Conservation (phyloP, 2,797 vertebrate species). For the Catamblyrhynchus diadema region DNA sequence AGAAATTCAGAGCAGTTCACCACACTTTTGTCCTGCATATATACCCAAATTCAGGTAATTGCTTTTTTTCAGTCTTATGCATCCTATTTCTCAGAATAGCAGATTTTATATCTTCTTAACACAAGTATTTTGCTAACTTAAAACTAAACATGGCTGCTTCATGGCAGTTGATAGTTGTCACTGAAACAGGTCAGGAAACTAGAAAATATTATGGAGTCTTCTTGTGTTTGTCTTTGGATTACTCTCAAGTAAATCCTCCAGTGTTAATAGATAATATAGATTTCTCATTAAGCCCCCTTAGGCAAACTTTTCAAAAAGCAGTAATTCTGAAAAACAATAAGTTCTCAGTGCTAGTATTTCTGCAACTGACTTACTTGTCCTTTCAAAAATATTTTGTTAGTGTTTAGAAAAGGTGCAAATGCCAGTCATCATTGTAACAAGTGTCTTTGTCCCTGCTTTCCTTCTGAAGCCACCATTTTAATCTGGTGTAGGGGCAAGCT, state of each 20-base stretch:
- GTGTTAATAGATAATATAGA: background rate
- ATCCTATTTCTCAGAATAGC: background rate
- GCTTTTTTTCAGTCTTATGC: background rate
- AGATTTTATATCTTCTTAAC: background rate
- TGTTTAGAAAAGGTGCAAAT: background rate
- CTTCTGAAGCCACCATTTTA: background rate
- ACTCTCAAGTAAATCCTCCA: background rate
- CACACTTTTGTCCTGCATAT: background rate
- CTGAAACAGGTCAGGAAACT: background rate
- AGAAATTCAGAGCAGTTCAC: background rate
- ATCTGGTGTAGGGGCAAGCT: background rate
- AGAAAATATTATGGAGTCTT: background rate
- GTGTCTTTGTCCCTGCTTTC: background rate
- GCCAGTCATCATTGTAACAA: background rate
- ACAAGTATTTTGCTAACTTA: background rate
- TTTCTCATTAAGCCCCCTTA: background rate
- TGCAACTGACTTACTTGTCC: background rate
- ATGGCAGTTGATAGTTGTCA: background rate
- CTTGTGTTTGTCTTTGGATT: background rate
- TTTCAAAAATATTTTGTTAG: background rate
- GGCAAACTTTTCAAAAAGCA: background rate
- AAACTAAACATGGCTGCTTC: background rate
- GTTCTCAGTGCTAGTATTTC: background rate
- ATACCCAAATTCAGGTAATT: background rate
- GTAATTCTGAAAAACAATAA: background rate